Conservation (phyloP, 2,888 invertebrate species). For the Euplexia lucipara region DNA sequence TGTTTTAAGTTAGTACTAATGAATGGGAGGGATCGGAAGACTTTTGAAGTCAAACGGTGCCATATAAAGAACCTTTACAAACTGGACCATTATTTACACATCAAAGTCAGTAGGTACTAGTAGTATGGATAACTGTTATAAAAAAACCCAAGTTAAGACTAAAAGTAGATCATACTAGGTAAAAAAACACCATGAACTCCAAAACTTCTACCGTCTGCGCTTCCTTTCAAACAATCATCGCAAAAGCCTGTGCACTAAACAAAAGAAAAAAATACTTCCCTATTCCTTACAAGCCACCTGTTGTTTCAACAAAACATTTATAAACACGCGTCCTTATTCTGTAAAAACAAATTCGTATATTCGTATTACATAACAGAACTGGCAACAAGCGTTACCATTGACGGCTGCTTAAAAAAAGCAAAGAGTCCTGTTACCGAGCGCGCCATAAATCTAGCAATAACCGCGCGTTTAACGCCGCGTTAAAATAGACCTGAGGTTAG, state of each 20-base stretch:
- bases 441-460: slow-evolving; percentile 77
- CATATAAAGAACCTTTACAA: too few species aligned
- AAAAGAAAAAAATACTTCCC: background rate
- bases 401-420: slow-evolving; percentile 68
- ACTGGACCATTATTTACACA: background rate
- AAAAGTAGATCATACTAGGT: too few species aligned
- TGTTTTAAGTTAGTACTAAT: background rate
- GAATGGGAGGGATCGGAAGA: too few species aligned
- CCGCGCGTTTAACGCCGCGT: slow-evolving; percentile 66
- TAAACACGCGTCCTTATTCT: slow-evolving; percentile 38
- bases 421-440: slow-evolving; percentile 74
- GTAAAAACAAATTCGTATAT: slow-evolving; percentile 51
- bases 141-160: too few species aligned
- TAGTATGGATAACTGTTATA: too few species aligned
- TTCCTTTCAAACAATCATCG: background rate
- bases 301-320: slow-evolving; percentile 40
- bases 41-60: too few species aligned
- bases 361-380: slow-evolving; percentile 52
- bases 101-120: too few species aligned
- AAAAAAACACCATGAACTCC: background rate
- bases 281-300: slow-evolving; percentile 47
- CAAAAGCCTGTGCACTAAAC: background rate
- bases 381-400: slow-evolving; percentile 67
- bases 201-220: too few species aligned
- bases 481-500: slow-evolving; percentile 59